Evolutionary conservation across 1,140 invertebrate genomes (phyloP), one percentile per base, ranked within the genome.

Genomic region (Branchinecta lindahli): DNA sequence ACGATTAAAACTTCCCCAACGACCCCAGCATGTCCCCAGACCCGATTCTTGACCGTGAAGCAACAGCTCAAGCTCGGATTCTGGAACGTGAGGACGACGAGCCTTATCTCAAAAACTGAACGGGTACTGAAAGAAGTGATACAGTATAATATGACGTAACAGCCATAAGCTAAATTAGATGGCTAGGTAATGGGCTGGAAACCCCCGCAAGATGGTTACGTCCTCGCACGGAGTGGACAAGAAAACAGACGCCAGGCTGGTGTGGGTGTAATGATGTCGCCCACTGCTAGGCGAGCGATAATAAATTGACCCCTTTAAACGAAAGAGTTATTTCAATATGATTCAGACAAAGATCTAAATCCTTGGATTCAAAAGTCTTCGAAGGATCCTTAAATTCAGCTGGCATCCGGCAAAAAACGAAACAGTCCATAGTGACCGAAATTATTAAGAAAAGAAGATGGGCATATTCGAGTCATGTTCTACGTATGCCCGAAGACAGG

Each of bases 61-160:
- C 9, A 52, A 52, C 47, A 52, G n/a, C 47, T 52, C 9, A 52
- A 52, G 47, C 47, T 52, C n/a, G 47, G 47, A 52, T 52, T 52
- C n/a, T 9, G 47, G 47, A 52, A 52, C n/a, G n/a, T 52, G 47
- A 52, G 47, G 47, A 52, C 47, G 47, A 52, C n/a, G 47, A 52
- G 47, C 47, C 9, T 9, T 9, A 52, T 52, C 47, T 52, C 47
- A 52, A 52, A 52, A 52, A 52, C 47, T 52, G 47, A 52, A 52
- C 47, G n/a, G n/a, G n/a, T 52, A 52, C 47, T 52, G 47, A 52
- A 52, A 52, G 47, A 52, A 52, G 47, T 52, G 47, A 52, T 52
- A 52, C 47, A 52, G 47, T 52, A 52, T n/a, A 52, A 52, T 52
- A 52, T 52, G n/a, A 52, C n/a, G 47, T 52, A 9, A 52, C n/a